Base-by-base conservation (phyloP, 2,888 invertebrate species). In the Rutpela maculata region DNA sequence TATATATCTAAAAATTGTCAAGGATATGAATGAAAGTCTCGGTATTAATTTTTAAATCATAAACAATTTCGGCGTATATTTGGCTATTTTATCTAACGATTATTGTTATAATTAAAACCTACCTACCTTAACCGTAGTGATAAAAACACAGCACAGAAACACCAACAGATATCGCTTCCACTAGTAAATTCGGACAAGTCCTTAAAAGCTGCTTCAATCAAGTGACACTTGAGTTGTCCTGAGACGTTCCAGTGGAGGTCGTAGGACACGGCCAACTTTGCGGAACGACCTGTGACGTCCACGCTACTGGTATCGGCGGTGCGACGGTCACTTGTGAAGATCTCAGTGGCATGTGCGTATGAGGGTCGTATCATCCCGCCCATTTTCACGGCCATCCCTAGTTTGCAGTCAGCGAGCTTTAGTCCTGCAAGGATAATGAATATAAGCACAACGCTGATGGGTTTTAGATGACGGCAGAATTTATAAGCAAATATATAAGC, bases 301-400 rank as follows among this genome's bases (percentile, higher is more conserved):
- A 80, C 84, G 84, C 81, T 83, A 82, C 82, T 84, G 81, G 79
- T 74, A 80, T 73, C 77, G 77, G 80, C 79, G 80, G 76, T 75
- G 79, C 80, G 80, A 78, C 83, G 78, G 81, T 78, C 80, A 80
- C 80, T 81, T 79, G 79, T 79, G 81, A 77, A 77, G 76, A 75
- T 78, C 80, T 81, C 79, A 66, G 56, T 63, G 76, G 81, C 83
- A 78, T 80, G 84, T 84, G 85, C 86, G 84, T 81, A 83, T 75
- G 82, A 84, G 83, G 85, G 85, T 80, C 83, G 81, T 80, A 76
- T 76, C 79, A 80, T 78, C 82, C 84, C 84, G 85, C 84, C 84
- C 84, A 82, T 82, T 83, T 83, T 81, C 66, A 70, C 70, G 77
- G 79, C 82, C 82, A 80, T 80, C 31, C 50, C 73, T 78, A 75